phyloP scores from a whole-genome alignment of 2,888 invertebrate genomes.

The Xylophagus ater region DNA sequence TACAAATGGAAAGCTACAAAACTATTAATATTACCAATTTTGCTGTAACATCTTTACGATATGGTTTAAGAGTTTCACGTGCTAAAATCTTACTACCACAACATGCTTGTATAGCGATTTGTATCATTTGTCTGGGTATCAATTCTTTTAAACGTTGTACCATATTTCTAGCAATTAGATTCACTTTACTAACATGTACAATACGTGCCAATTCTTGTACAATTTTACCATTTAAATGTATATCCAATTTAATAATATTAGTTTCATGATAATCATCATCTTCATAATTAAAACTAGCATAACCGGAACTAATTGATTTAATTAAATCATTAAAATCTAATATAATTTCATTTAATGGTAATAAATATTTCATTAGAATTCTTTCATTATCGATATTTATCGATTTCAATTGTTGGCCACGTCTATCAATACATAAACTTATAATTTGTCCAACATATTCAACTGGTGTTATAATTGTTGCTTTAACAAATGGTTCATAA shows the following conservation, averaged over 20 bases:
- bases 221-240: slow-evolving; percentile 60
- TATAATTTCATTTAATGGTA: slow-evolving; percentile 89
- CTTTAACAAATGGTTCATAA: slow-evolving; percentile 75
- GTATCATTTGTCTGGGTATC: slow-evolving; percentile 80
- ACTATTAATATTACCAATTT: slow-evolving; percentile 59
- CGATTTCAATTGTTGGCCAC: slow-evolving; percentile 51
- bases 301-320: slow-evolving; percentile 85
- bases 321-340: slow-evolving; percentile 89
- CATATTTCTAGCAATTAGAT: slow-evolving; percentile 53
- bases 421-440: slow-evolving; percentile 59
- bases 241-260: slow-evolving; percentile 62
- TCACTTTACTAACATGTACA: slow-evolving; percentile 60
- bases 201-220: slow-evolving; percentile 80
- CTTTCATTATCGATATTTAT: slow-evolving; percentile 74
- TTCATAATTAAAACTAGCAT: slow-evolving; percentile 91
- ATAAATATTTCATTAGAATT: slow-evolving; percentile 65
- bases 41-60: slow-evolving; percentile 84
- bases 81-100: slow-evolving; percentile 69
- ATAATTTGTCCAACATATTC: slow-evolving; percentile 60
- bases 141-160: slow-evolving; percentile 66
- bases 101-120: slow-evolving; percentile 78
- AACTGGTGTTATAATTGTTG: slow-evolving; percentile 80
- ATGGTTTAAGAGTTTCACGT: slow-evolving; percentile 75
- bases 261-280: slow-evolving; percentile 71
- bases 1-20: slow-evolving; percentile 2